Evolutionary conservation across 2,113 vertebrate genomes (phyloP).

Genomic region (Myanophis thanlyinensis): DNA sequence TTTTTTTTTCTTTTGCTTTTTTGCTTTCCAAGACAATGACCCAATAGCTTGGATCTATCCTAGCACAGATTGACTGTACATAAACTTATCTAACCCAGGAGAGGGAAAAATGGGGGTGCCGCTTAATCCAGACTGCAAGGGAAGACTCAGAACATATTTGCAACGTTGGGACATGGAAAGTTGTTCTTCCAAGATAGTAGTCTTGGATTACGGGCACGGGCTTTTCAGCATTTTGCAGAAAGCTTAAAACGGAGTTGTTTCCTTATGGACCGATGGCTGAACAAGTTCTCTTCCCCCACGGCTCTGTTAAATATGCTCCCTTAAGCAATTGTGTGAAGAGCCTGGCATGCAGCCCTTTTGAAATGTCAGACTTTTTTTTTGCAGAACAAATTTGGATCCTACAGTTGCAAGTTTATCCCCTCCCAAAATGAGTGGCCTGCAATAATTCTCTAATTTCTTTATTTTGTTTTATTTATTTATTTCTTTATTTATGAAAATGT

Average conservation of each 20-base stretch:
- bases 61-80: constrained; percentile 65
- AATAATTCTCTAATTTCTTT: neutral
- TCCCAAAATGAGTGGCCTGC: neutral
- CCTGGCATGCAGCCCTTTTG: neutral
- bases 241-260: neutral
- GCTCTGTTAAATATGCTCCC: constrained; percentile 19
- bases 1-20: constrained; percentile 4
- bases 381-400: neutral
- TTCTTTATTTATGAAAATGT: neutral
- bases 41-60: constrained; percentile 70
- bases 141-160: constrained; percentile 57
- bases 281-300: neutral
- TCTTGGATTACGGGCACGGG: constrained; percentile 3
- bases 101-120: constrained; percentile 35
- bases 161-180: constrained; percentile 51
- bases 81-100: constrained; percentile 69
- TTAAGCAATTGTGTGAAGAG: neutral
- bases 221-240: constrained; percentile 48
- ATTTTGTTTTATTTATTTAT: neutral
- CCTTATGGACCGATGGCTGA: constrained; percentile 26
- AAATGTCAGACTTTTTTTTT: neutral
- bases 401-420: neutral
- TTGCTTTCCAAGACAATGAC: constrained; percentile 76
- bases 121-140: constrained; percentile 51
- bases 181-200: constrained; percentile 62